Evolutionary conservation across 2,113 vertebrate genomes (phyloP).

Genomic region (Pygoscelis antarcticus): DNA sequence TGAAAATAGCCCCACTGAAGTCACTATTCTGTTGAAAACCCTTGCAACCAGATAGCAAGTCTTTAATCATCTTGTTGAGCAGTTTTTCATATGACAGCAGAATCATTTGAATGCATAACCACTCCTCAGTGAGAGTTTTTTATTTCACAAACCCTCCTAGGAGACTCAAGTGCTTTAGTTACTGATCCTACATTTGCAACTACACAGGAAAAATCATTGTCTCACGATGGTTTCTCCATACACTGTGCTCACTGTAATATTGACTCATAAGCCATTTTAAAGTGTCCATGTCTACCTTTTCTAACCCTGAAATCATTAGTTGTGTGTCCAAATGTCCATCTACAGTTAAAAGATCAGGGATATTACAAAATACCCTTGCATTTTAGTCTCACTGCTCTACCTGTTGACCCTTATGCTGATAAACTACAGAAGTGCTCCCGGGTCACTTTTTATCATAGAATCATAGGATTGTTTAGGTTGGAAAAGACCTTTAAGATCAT

Average conservation of each 20-base stretch:
- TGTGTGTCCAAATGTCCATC: not conserved
- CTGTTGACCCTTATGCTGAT: not conserved
- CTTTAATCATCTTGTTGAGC: not conserved
- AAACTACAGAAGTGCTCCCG: not conserved
- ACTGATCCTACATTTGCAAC: not conserved
- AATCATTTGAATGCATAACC: not conserved
- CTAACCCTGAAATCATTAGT: not conserved
- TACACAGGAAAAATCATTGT: not conserved
- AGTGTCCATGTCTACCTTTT: accelerated
- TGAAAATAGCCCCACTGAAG: not conserved
- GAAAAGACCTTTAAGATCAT: no score
- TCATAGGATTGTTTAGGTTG: no score
- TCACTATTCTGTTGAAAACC: not conserved
- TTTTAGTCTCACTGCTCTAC: not conserved
- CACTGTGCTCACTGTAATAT: not conserved
- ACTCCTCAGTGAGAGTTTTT: not conserved
- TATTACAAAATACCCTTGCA: not conserved
- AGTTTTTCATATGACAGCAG: not conserved
- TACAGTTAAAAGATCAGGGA: not conserved
- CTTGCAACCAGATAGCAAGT: not conserved
- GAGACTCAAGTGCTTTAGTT: not conserved
- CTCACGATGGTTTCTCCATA: accelerated
- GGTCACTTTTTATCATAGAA: not conserved
- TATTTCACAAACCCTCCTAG: not conserved
- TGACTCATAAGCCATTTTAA: not conserved